Evolutionary conservation across 2,888 invertebrate species (phyloP), one percentile per base, ranked within the genome.

Genomic region (Oxytorus armatus): DNA sequence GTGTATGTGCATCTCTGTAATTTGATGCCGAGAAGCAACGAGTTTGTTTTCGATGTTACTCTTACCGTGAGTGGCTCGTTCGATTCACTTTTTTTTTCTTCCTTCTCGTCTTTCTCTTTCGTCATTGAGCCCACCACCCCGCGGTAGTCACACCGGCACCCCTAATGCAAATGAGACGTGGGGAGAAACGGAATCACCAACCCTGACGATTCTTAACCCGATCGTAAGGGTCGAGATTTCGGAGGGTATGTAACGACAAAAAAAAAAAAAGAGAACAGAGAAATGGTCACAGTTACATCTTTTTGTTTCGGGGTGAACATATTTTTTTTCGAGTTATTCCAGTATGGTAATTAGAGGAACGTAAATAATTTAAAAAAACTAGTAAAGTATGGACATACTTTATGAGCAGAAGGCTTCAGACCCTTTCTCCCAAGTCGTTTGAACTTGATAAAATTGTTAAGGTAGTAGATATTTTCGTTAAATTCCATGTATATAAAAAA

Each of bases 21-120:
- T 76, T 69, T 72, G 77, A 84, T 59, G 74, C 69, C 61, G 23
- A 44, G 23, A 49, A 69, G 59, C 75, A 55, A 79, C 72, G 77
- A 75, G 81, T 82, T 85, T 87, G 88, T 88, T 87, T 86, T 82
- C 80, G 51, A 39, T 81, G 82, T 86, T 83, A 51, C 61, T 72
- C 73, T 55, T 65, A 53, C 69, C 44, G 63, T 11, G 42, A 72
- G 53, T 39, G 75, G 77, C 82, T 82, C 59, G 79, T 83, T 77
- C 74, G 82, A 75, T 68, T 79, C 81, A 77, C 82, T 80, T 76
- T 44, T 81, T 78, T 81, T 76, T 51, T 74, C 65, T 76, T 66
- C 79, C 77, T 76, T 49, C 70, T 74, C 21, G 55, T n/a, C 44
- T 57, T 70, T 59, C 79, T 81, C 81, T 83, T 83, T 84, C 84